Percentiles rank a stretch among this genome's conserved stretches.
phyloP scores from a whole-genome alignment of 1,140 invertebrate genomes.

The Solen grandis region DNA sequence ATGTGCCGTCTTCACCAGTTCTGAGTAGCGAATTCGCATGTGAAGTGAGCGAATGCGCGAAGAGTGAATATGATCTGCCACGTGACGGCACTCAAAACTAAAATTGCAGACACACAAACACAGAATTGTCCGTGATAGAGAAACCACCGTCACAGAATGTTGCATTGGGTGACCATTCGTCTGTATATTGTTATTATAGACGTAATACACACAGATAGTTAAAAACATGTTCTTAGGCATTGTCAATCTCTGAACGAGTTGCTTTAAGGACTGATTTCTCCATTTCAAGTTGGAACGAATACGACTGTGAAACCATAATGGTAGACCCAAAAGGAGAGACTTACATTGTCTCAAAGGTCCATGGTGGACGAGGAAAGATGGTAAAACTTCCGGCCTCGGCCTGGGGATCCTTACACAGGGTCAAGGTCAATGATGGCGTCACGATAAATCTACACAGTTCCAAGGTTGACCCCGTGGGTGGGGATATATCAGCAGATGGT shows the following conservation, averaged over 20 bases:
- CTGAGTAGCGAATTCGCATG: no score
- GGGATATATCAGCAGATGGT: constrained; percentile 52
- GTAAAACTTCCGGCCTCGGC: constrained; percentile 55
- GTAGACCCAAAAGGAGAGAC: constrained; percentile 56
- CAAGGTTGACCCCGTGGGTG: constrained; percentile 58
- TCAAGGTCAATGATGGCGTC: constrained; percentile 1
- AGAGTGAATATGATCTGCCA: no score
- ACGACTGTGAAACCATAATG: constrained; percentile 63
- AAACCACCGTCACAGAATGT: neutral
- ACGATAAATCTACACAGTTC: constrained; percentile 21
- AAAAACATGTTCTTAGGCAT: neutral
- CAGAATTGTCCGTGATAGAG: neutral
- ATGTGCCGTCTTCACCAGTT: no score
- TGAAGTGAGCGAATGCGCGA: no score
- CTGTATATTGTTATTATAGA: neutral
- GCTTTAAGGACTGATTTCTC: neutral
- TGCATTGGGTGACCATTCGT: neutral
- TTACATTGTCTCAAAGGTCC: constrained; percentile 63
- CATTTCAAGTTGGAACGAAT: constrained; percentile 57
- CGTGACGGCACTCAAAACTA: no score
- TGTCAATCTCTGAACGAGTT: neutral
- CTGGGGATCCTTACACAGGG: constrained; percentile 50
- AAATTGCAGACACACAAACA: no score
- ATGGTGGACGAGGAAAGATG: constrained; percentile 45
- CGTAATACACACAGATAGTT: neutral